Percentiles rank a stretch among this genome's conserved stretches.
Conservation (phyloP, 2,797 vertebrate species). For the Micropoecilia bifurca region DNA sequence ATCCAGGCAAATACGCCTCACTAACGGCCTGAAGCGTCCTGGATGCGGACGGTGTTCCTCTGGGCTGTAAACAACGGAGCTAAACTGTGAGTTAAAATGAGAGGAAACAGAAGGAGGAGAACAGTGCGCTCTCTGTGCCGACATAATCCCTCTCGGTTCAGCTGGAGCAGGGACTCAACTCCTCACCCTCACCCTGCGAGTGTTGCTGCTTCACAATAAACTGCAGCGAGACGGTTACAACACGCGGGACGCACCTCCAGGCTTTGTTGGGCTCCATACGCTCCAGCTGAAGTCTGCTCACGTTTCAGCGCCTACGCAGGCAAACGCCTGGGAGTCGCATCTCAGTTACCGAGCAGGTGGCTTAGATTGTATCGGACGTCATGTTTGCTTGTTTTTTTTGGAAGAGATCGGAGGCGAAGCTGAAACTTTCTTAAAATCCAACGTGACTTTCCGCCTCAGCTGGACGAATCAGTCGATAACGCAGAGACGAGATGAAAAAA, state of each 20-base stretch:
- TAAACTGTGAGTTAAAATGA: slow-evolving; percentile 36
- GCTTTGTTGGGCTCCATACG: slow-evolving; percentile 48
- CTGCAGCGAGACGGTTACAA: slow-evolving; percentile 43
- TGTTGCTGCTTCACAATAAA: slow-evolving; percentile 57
- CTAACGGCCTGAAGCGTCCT: not conserved
- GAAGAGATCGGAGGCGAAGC: not conserved
- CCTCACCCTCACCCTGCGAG: slow-evolving; percentile 51
- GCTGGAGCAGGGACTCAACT: slow-evolving; percentile 56
- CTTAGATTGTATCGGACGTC: slow-evolving; percentile 41
- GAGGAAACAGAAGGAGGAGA: slow-evolving; percentile 50
- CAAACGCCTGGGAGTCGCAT: slow-evolving; percentile 35
- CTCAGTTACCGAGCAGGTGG: slow-evolving; percentile 22
- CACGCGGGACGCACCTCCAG: slow-evolving; percentile 33
- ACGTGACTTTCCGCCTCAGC: slow-evolving; percentile 5
- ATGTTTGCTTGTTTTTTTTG: slow-evolving; percentile 39
- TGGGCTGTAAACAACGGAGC: slow-evolving; percentile 51
- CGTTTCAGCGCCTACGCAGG: slow-evolving; percentile 47
- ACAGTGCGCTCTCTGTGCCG: slow-evolving; percentile 70
- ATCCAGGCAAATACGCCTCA: not conserved
- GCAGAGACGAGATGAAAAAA: not conserved
- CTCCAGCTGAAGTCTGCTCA: slow-evolving; percentile 61
- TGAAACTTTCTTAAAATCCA: not conserved
- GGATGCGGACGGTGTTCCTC: slow-evolving; percentile 36
- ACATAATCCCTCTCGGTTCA: slow-evolving; percentile 74
- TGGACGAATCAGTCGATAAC: slow-evolving; percentile 5